Evolutionary conservation across 2,797 vertebrate genomes (phyloP).

Genomic region (Aulostomus chinensis): DNA sequence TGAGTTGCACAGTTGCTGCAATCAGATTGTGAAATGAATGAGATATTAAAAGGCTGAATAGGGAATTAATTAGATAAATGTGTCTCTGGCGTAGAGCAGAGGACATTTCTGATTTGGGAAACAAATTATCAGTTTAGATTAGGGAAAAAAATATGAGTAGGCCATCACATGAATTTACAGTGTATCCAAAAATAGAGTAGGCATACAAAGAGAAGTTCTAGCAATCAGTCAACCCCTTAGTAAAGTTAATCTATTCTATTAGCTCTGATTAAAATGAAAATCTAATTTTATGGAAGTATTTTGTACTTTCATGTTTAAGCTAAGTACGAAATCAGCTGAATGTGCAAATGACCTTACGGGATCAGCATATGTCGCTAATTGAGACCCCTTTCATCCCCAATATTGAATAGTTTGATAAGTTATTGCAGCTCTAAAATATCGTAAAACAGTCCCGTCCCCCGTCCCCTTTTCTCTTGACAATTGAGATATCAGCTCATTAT

Average conservation of each 20-base stretch:
- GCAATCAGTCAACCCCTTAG: constrained; percentile 7
- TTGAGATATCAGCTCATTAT: constrained; percentile 66
- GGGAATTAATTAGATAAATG: constrained; percentile 25
- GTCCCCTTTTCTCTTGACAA: constrained; percentile 29
- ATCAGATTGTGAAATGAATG: constrained; percentile 6
- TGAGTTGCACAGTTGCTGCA: not conserved
- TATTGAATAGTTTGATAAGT: constrained; percentile 54
- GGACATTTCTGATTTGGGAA: constrained; percentile 12
- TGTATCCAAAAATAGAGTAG: not conserved
- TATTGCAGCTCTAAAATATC: constrained; percentile 22
- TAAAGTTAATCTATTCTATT: constrained; percentile 39
- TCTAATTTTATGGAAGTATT: constrained; percentile 46
- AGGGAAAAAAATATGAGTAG: not conserved
- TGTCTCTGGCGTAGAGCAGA: not conserved
- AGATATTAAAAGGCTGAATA: constrained; percentile 5
- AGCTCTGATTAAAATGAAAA: constrained; percentile 44
- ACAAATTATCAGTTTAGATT: constrained; percentile 1
- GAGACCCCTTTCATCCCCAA: constrained; percentile 59
- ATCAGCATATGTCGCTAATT: constrained; percentile 51
- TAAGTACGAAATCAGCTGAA: constrained; percentile 44
- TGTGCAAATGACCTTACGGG: constrained; percentile 52
- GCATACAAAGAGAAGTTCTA: constrained; percentile 2
- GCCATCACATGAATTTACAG: not conserved
- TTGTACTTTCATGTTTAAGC: constrained; percentile 20
- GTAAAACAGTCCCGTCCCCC: constrained; percentile 19